Evolutionary conservation across 2,888 invertebrate genomes (phyloP).

Genomic region (Brachycybe producta): DNA sequence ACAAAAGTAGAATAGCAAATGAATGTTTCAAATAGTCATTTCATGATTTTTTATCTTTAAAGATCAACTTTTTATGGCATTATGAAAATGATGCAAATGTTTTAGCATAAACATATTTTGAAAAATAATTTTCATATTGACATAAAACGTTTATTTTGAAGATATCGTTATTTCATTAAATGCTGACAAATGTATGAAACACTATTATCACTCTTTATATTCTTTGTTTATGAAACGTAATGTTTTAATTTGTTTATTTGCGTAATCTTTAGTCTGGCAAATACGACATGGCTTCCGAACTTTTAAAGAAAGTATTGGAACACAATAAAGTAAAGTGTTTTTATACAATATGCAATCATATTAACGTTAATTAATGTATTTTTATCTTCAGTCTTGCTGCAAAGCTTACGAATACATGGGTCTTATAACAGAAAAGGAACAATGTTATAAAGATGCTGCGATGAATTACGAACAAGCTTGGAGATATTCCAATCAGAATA

Average conservation of each 20-base stretch:
- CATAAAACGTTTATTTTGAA: no score
- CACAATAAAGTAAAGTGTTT: conserved; percentile 50
- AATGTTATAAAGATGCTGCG: conserved; percentile 72
- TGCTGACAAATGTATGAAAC: no score
- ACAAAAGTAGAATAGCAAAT: no score
- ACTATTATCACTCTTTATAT: no score
- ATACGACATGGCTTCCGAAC: conserved; percentile 69
- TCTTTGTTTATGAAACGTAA: neutral
- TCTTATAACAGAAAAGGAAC: conserved; percentile 78
- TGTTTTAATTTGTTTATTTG: conserved; percentile 3
- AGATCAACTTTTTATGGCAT: no score
- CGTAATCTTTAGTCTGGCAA: conserved; percentile 45
- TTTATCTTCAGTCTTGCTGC: conserved; percentile 54
- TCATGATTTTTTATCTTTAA: no score
- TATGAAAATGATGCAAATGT: no score
- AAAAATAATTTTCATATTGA: no score
- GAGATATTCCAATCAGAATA: conserved; percentile 64
- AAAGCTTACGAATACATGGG: conserved; percentile 83
- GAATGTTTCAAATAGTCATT: no score
- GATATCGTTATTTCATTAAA: no score
- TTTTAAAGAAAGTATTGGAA: conserved; percentile 57
- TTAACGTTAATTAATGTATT: neutral
- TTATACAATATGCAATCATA: neutral
- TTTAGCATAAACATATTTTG: no score
- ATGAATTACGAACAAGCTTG: conserved; percentile 73